phyloP scores from a whole-genome alignment of 2,797 vertebrate species.

The Fistularia tabacaria region DNA sequence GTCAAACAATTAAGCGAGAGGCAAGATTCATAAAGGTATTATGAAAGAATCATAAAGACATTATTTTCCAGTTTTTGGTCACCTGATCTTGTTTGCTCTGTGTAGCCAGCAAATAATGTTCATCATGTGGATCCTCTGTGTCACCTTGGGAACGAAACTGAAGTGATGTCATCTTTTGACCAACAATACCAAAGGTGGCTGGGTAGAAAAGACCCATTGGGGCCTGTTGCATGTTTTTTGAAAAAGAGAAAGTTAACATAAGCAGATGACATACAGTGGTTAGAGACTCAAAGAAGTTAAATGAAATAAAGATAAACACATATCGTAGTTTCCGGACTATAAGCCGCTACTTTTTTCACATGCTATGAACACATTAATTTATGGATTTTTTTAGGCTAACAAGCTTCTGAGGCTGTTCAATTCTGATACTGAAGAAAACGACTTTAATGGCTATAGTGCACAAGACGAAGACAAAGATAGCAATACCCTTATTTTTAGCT shows the following conservation, averaged over 20 bases:
- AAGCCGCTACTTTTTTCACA: too few relatives aligned
- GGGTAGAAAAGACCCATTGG: constrained; percentile 98
- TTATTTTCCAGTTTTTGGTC: not conserved
- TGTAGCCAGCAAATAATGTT: constrained; percentile 91
- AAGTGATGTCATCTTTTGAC: constrained; percentile 93
- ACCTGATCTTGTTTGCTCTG: constrained; percentile 99
- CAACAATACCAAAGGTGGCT: constrained; percentile 92
- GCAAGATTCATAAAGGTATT: not conserved
- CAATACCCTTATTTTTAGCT: too few relatives aligned
- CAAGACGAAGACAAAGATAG: too few relatives aligned
- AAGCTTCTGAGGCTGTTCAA: too few relatives aligned
- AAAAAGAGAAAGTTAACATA: not conserved
- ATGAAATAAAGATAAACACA: too few relatives aligned
- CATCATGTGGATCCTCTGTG: constrained; percentile 93
- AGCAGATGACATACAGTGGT: too few relatives aligned
- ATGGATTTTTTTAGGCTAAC: too few relatives aligned
- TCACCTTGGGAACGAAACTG: constrained; percentile 92
- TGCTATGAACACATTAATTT: too few relatives aligned
- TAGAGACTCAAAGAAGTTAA: too few relatives aligned
- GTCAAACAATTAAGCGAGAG: not conserved
- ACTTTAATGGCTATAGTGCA: not conserved
- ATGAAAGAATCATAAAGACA: not conserved
- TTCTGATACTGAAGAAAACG: too few relatives aligned
- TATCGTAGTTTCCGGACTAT: too few relatives aligned
- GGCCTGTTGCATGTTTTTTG: constrained; percentile 71